A percentile compares a stretch with the other conserved stretches of the same genome.
phyloP scores from a whole-genome alignment of 2,888 invertebrate genomes.

The Lasioglossum morio region DNA sequence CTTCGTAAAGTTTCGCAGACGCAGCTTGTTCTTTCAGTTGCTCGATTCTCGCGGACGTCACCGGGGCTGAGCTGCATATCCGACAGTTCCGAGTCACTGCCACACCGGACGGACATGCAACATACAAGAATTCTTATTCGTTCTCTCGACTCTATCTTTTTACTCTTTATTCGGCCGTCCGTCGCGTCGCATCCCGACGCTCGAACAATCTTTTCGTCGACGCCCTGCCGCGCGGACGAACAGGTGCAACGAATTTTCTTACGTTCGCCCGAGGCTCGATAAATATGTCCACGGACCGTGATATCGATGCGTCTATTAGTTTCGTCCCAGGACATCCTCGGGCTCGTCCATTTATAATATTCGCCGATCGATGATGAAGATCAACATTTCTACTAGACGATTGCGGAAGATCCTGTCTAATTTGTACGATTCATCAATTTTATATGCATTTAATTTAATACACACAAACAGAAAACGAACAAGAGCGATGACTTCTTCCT shows the following conservation, averaged over 20 bases:
- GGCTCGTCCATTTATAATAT: background rate
- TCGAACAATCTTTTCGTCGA: background rate
- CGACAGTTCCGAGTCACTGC: conserved; percentile 44
- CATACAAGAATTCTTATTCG: background rate
- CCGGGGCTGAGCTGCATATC: conserved; percentile 28
- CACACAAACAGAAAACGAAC: too few species aligned
- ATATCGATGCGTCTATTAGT: background rate
- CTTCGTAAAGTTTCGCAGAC: conserved; percentile 62
- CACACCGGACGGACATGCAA: background rate
- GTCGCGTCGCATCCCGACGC: background rate
- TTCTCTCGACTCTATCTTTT: background rate
- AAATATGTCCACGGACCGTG: background rate
- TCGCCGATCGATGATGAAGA: too few species aligned
- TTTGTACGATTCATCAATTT: too few species aligned
- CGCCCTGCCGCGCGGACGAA: background rate
- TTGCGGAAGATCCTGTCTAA: too few species aligned
- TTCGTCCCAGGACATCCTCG: background rate
- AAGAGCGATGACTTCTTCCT: too few species aligned
- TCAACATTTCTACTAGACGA: too few species aligned
- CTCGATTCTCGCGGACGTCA: conserved; percentile 40
- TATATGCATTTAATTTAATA: too few species aligned
- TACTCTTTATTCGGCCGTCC: background rate
- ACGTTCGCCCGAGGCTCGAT: background rate
- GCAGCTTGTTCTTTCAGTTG: conserved; percentile 51
- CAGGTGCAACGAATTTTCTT: background rate